phyloP scores from a whole-genome alignment of 2,888 invertebrate species.

The Venustoraphidia nigricollis region DNA sequence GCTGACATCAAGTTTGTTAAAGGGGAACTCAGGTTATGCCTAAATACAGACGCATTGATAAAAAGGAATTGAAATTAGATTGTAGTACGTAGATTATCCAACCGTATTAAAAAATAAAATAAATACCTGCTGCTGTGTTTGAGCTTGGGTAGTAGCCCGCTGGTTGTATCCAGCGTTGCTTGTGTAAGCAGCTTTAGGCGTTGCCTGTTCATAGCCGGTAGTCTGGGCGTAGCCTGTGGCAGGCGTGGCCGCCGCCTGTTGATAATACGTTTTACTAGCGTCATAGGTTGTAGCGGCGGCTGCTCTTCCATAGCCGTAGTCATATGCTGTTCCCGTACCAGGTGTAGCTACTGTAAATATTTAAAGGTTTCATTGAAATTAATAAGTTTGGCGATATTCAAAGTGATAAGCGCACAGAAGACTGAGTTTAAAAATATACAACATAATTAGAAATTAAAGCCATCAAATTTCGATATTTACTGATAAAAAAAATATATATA shows the following conservation, averaged over 20 bases:
- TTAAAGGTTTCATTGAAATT: too few relatives aligned
- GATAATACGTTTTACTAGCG: slow-evolving; percentile 71
- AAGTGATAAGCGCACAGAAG: too few relatives aligned
- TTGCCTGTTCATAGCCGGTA: slow-evolving; percentile 41
- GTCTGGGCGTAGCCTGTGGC: slow-evolving; percentile 47
- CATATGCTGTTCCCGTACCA: slow-evolving; percentile 44
- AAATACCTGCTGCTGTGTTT: slow-evolving; percentile 27
- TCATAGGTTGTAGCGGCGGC: slow-evolving; percentile 50
- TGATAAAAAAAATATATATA: too few relatives aligned
- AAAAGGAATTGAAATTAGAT: too few relatives aligned
- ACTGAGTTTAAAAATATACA: too few relatives aligned
- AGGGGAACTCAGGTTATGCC: too few relatives aligned
- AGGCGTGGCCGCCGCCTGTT: slow-evolving; percentile 62
- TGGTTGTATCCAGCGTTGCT: slow-evolving; percentile 52
- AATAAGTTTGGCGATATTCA: too few relatives aligned
- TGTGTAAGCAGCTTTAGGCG: slow-evolving; percentile 54
- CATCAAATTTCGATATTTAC: too few relatives aligned
- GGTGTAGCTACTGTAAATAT: slow-evolving; percentile 14
- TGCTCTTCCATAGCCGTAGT: slow-evolving; percentile 50
- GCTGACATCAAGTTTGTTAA: too few relatives aligned
- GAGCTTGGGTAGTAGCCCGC: slow-evolving; percentile 26
- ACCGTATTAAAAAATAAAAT: neutral
- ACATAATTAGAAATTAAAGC: too few relatives aligned
- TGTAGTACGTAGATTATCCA: too few relatives aligned
- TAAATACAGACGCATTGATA: too few relatives aligned